A percentile compares a stretch with the other conserved stretches of the same genome.
Conservation (phyloP, 2,113 vertebrate genomes). For the Oncorhynchus gorbuscha region DNA sequence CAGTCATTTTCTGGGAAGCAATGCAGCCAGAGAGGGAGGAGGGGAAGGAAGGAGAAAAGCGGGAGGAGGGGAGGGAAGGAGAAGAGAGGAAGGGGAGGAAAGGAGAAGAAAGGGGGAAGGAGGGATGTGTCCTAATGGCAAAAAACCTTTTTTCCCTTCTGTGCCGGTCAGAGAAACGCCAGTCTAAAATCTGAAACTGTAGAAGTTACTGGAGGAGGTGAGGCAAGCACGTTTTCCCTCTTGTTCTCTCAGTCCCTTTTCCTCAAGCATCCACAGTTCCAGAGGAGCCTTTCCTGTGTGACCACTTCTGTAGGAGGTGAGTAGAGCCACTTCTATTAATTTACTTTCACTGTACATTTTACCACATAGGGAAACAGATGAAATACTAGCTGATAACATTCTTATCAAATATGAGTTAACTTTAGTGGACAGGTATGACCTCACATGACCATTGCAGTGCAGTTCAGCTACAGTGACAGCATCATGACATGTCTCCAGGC, state of each 20-base stretch:
- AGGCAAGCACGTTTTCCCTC: slow-evolving; percentile 12
- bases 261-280: slow-evolving; percentile 7
- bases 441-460: slow-evolving; percentile 2
- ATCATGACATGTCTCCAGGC: slow-evolving; percentile 22
- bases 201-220: slow-evolving; percentile 39
- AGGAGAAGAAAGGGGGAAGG: slow-evolving; percentile 48
- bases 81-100: slow-evolving; percentile 22
- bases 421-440: not conserved
- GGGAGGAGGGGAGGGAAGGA: slow-evolving; percentile 28
- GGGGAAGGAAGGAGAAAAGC: not conserved
- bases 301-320: slow-evolving; percentile 48
- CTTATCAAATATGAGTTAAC: not conserved
- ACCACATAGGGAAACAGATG: not conserved
- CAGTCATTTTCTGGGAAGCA: slow-evolving; percentile 50
- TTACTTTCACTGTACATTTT: not conserved
- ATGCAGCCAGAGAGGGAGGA: slow-evolving; percentile 43
- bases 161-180: slow-evolving; percentile 54
- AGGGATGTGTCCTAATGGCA: slow-evolving; percentile 56
- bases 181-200: slow-evolving; percentile 62
- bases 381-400: not conserved
- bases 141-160: slow-evolving; percentile 35
- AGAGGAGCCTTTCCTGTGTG: slow-evolving; percentile 10
- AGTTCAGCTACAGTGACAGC: slow-evolving; percentile 8
- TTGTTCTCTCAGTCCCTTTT: slow-evolving; percentile 36
- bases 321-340: slow-evolving; percentile 27